Conservation (phyloP, 2,113 vertebrate species). For the Pogona vitticeps region DNA sequence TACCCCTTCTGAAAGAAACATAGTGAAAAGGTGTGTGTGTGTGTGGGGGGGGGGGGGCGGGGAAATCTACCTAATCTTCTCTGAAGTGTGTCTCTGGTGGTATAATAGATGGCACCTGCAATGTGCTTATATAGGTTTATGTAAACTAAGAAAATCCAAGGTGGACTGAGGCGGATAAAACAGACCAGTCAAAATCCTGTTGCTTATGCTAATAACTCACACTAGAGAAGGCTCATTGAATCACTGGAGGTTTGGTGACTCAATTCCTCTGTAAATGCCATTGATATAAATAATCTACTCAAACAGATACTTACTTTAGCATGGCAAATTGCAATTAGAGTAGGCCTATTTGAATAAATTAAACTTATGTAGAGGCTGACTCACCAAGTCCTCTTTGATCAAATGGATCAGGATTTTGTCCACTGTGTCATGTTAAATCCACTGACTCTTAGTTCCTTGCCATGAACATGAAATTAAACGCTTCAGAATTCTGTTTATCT, state of each 20-base stretch:
- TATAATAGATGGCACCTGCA: constrained; percentile 32
- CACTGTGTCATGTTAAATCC: constrained; percentile 13
- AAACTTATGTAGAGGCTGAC: too few species aligned
- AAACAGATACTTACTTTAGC: background rate
- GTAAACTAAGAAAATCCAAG: too few species aligned
- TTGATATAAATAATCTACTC: background rate
- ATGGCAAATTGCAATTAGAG: too few species aligned
- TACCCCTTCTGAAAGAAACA: constrained; percentile 18
- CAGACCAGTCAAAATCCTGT: too few species aligned
- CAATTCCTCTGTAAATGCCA: background rate
- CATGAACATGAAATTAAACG: constrained; percentile 51
- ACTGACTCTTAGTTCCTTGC: constrained; percentile 33
- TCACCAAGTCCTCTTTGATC: too few species aligned
- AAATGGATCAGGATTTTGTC: too few species aligned
- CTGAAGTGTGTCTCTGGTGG: constrained; percentile 45
- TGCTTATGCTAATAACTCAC: too few species aligned
- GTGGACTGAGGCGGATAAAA: too few species aligned
- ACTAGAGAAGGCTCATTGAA: too few species aligned
- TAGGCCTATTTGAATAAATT: too few species aligned
- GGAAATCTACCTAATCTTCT: constrained; percentile 29
- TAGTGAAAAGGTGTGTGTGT: constrained; percentile 9
- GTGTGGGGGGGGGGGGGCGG: background rate
- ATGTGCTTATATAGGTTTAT: background rate
- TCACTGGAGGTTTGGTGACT: background rate
- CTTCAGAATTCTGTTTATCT: constrained; percentile 25